phyloP scores from a whole-genome alignment of 2,888 invertebrate genomes.

The Synanthedon andrenaeformis region DNA sequence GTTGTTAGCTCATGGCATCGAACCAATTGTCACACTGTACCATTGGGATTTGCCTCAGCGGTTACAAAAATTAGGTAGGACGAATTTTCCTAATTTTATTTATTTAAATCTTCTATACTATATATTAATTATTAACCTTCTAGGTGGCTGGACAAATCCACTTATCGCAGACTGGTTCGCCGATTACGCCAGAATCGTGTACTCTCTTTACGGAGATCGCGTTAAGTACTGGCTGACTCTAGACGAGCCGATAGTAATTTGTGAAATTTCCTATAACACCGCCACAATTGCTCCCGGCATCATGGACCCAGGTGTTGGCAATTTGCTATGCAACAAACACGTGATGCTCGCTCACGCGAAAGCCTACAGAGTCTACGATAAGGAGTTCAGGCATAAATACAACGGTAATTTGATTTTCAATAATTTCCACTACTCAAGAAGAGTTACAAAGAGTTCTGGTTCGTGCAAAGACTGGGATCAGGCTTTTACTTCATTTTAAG shows the following conservation, averaged over 20 bases:
- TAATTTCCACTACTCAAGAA: too few relatives aligned
- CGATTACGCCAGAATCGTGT: constrained; percentile 71
- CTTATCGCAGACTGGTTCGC: constrained; percentile 71
- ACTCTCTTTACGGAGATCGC: constrained; percentile 69
- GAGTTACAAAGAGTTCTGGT: too few relatives aligned
- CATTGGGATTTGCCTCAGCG: constrained; percentile 72
- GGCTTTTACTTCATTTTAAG: too few relatives aligned
- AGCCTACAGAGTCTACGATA: constrained; percentile 71
- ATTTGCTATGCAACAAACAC: constrained; percentile 74
- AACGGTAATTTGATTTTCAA: constrained; percentile 28
- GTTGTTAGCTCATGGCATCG: constrained; percentile 67
- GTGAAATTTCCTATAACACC: constrained; percentile 43
- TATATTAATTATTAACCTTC: too few relatives aligned
- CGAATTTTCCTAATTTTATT: too few relatives aligned
- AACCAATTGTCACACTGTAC: constrained; percentile 71
- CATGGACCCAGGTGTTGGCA: constrained; percentile 45
- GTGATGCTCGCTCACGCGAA: constrained; percentile 76
- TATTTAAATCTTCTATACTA: too few relatives aligned
- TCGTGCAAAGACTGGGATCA: too few relatives aligned
- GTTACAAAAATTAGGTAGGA: constrained; percentile 19
- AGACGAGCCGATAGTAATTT: constrained; percentile 73
- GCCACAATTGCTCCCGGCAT: constrained; percentile 41
- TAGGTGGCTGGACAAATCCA: constrained; percentile 76
- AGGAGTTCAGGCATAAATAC: constrained; percentile 59
- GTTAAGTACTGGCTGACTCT: constrained; percentile 79